Evolutionary conservation across 2,888 invertebrate genomes (phyloP).

Genomic region (Drosophila sordidapex): DNA sequence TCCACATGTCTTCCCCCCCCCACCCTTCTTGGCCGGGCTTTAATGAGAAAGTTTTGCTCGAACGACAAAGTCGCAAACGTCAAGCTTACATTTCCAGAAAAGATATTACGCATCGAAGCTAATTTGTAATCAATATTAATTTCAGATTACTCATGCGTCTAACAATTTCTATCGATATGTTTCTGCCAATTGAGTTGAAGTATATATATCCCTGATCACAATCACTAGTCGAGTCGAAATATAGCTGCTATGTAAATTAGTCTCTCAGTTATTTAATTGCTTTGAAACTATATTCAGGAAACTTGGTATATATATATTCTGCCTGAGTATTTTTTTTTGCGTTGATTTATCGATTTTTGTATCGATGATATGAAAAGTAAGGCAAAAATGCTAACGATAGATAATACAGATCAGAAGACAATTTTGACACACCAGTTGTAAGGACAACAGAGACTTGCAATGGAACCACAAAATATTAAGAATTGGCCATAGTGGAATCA

Average conservation of each 20-base stretch:
- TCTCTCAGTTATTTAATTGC: background rate
- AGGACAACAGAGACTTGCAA: background rate
- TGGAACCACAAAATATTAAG: background rate
- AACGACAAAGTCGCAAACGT: constrained; percentile 27
- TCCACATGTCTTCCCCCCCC: background rate
- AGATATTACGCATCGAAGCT: background rate
- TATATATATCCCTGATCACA: background rate
- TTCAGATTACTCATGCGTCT: background rate
- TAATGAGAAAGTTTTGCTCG: constrained; percentile 60
- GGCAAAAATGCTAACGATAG: background rate
- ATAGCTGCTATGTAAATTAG: background rate
- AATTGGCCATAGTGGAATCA: background rate
- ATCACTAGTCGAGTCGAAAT: no score
- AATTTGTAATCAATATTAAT: background rate
- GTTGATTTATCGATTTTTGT: no score
- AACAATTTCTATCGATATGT: background rate
- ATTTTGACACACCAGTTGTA: no score
- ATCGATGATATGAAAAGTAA: background rate
- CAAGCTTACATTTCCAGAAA: constrained; percentile 60
- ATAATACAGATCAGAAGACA: background rate
- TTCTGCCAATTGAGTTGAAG: background rate
- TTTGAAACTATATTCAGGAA: background rate
- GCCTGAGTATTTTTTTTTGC: no score
- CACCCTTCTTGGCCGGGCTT: constrained; percentile 10
- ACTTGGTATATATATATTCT: background rate